Evolutionary conservation across 2,113 vertebrate genomes (phyloP).

Genomic region (Chroicocephalus ridibundus): DNA sequence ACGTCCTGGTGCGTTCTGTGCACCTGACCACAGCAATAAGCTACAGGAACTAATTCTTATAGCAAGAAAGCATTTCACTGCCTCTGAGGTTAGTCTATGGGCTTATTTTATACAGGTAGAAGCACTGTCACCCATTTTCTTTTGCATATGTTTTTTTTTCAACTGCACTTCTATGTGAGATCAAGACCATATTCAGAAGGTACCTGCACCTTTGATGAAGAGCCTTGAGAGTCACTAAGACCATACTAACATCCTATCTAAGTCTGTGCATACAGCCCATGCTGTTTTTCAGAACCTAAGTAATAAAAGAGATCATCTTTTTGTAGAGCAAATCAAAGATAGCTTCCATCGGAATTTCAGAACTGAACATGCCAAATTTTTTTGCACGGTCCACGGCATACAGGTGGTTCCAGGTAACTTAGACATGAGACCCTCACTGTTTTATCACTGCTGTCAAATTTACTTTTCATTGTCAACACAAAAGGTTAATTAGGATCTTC

Average conservation of each 20-base stretch:
- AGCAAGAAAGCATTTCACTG: neutral
- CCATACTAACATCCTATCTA: neutral
- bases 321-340: neutral
- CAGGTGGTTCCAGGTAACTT: neutral
- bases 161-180: neutral
- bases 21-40: neutral
- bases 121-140: neutral
- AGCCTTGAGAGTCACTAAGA: neutral
- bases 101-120: neutral
- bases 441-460: neutral
- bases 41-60: neutral
- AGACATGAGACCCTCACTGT: neutral
- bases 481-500: neutral
- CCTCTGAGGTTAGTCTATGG: neutral
- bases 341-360: neutral
- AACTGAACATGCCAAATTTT: neutral
- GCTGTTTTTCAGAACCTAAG: neutral
- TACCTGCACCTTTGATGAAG: neutral
- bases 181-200: neutral
- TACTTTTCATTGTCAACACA: neutral
- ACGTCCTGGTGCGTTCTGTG: neutral
- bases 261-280: neutral
- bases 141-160: neutral
- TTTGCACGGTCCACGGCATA: rapidly evolving
- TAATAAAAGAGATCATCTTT: neutral